phyloP scores from a whole-genome alignment of 2,888 invertebrate species.

The Cataglyphis rosenhaueri region DNA sequence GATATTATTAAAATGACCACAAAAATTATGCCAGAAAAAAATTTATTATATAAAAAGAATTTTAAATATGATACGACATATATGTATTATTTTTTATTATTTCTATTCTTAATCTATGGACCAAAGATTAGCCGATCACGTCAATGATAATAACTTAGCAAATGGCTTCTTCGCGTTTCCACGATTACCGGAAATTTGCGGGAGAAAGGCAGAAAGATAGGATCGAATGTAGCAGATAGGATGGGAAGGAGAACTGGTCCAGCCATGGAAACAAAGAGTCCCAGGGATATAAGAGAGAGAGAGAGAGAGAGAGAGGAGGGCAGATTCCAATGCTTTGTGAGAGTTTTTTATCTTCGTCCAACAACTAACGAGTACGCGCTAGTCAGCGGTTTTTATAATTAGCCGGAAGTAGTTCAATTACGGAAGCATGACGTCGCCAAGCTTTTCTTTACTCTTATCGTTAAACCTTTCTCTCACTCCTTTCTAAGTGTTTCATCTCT shows the following conservation, averaged over 20 bases:
- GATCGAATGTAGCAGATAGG: constrained; percentile 12
- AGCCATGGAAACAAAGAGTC: constrained; percentile 9
- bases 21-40: neutral
- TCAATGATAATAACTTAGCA: constrained; percentile 60
- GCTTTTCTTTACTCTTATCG: constrained; percentile 53
- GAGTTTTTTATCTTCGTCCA: constrained; percentile 70
- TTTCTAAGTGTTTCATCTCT: neutral
- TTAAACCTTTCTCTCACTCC: constrained; percentile 57
- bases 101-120: neutral
- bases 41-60: neutral
- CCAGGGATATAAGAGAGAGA: neutral
- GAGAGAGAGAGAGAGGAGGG: neutral
- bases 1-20: neutral
- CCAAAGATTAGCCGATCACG: constrained; percentile 60
- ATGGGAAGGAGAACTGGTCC: neutral
- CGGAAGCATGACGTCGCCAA: constrained; percentile 69
- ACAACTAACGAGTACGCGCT: constrained; percentile 73
- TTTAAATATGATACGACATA: neutral
- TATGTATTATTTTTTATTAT: neutral
- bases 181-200: constrained; percentile 67
- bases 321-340: constrained; percentile 28
- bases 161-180: constrained; percentile 36
- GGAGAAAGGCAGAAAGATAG: constrained; percentile 23
- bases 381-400: constrained; percentile 82
- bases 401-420: constrained; percentile 80